These are phyloP conservation scores for Setophaga petechia DNA, from an alignment of 2,113 vertebrate species.

Conservation along the genomic window DNA sequence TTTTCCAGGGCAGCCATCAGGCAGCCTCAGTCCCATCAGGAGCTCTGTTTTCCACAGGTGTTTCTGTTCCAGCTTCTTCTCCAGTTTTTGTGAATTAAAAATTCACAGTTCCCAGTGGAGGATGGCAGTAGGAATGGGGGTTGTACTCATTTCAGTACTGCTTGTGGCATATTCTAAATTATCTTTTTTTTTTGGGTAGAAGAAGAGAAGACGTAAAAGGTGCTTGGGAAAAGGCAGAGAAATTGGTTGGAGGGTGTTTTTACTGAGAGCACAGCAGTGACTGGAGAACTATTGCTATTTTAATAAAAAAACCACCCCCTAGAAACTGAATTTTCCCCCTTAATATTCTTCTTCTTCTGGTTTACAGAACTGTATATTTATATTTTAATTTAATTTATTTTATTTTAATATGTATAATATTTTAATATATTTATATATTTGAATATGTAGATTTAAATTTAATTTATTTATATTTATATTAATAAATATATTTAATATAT, in stretches of 20 bases:
- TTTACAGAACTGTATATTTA: background rate
- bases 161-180: constrained; percentile 17
- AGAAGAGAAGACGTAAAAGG: background rate
- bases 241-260: background rate
- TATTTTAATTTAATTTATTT: no score
- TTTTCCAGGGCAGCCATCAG: background rate
- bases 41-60: background rate
- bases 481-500: no score
- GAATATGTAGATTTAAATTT: no score
- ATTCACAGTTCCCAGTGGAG: background rate
- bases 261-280: background rate
- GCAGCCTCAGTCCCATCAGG: background rate
- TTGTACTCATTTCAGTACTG: background rate
- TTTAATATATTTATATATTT: no score
- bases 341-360: background rate
- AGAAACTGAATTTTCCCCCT: background rate
- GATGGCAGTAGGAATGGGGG: background rate
- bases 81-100: background rate
- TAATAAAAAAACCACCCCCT: background rate
- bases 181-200: background rate
- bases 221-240: background rate
- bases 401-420: no score
- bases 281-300: background rate
- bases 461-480: no score
- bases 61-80: background rate